These are phyloP conservation scores for Chelon auratus DNA, from an alignment of 2,797 vertebrate species.

Conservation along the genomic window DNA sequence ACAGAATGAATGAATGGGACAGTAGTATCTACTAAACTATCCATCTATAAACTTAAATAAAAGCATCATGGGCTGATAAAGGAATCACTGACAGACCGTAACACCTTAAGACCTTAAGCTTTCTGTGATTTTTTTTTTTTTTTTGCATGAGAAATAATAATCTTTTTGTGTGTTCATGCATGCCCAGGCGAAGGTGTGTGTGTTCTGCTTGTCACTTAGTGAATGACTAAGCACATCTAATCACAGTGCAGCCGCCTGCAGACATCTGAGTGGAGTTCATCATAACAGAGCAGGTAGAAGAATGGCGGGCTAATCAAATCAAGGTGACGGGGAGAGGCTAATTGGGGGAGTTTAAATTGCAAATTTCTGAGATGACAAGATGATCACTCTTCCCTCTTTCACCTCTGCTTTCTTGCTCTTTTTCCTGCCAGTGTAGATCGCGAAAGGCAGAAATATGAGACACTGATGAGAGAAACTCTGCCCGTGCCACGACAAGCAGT, in stretches of 20 bases:
- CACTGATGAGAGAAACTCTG: neutral
- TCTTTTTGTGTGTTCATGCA: neutral
- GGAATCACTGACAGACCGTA: neutral
- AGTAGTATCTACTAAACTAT: neutral
- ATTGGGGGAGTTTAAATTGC: constrained; percentile 65
- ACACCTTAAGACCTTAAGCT: neutral
- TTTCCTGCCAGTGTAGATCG: neutral
- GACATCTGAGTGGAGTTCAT: constrained; percentile 66
- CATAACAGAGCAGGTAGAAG: constrained; percentile 67
- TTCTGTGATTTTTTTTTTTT: neutral
- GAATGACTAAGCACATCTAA: constrained; percentile 63
- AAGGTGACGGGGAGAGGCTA: constrained; percentile 60
- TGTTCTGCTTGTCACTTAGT: constrained; percentile 49
- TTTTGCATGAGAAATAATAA: neutral
- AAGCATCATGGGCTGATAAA: neutral
- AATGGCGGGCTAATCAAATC: constrained; percentile 74
- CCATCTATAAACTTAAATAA: neutral
- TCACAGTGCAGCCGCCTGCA: constrained; percentile 61
- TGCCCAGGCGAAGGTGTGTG: constrained; percentile 1
- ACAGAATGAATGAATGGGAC: neutral
- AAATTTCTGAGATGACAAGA: constrained; percentile 53
- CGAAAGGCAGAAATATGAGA: neutral
- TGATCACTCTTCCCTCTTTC: constrained; percentile 33
- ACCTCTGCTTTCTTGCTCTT: neutral
- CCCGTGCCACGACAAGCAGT: neutral